These are phyloP conservation scores for Brachionus plicatilis DNA, from an alignment of 1,140 invertebrate genomes.

Conservation along the genomic window DNA sequence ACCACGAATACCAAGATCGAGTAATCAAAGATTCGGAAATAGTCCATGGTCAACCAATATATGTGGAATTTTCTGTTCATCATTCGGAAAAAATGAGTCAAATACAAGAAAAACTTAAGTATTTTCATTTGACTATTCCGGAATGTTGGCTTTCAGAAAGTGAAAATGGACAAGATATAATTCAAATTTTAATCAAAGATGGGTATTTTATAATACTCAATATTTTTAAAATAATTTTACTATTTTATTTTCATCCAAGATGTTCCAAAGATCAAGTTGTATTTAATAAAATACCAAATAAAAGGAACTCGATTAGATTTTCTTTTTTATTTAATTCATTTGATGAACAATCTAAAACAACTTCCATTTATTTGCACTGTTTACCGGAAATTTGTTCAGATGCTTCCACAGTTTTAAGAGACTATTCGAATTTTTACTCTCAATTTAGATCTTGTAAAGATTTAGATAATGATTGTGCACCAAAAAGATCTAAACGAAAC, in stretches of 20 bases:
- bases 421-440: neutral
- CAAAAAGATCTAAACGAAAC: neutral
- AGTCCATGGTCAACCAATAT: neutral
- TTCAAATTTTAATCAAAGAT: neutral
- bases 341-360: neutral
- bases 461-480: neutral
- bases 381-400: neutral
- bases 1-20: neutral
- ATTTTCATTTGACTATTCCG: conserved; percentile 26
- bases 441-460: neutral
- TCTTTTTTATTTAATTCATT: neutral
- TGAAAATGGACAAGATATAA: neutral
- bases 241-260: neutral
- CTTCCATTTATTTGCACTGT: neutral
- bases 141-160: neutral
- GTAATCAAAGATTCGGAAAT: neutral
- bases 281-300: neutral
- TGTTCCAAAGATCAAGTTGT: neutral
- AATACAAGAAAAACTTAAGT: conserved; percentile 10
- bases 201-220: neutral
- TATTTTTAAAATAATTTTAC: neutral
- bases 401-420: neutral
- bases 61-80: neutral
- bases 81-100: neutral
- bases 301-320: neutral